Conservation (phyloP, 1,140 invertebrate genomes). For the Latrodectus geometricus region DNA sequence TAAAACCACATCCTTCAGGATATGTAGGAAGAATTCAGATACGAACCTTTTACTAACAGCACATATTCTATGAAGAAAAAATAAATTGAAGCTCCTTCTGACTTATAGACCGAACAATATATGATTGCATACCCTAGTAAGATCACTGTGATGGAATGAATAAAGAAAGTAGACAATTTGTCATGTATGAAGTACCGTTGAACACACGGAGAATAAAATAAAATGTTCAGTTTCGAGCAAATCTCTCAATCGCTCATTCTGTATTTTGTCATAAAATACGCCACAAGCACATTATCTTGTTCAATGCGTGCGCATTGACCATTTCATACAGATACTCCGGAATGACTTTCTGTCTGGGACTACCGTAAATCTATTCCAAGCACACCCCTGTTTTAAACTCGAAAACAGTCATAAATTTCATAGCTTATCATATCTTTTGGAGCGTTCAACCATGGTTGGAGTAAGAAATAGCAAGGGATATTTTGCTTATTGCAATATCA, state of each 20-base stretch:
- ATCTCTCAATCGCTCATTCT: neutral
- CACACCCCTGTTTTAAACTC: conserved; percentile 3
- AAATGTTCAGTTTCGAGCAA: neutral
- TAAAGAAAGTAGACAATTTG: neutral
- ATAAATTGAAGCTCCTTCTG: neutral
- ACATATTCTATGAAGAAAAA: neutral
- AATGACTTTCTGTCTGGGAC: neutral
- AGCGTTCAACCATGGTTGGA: conserved; percentile 14
- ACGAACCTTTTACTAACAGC: neutral
- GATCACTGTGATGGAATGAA: neutral
- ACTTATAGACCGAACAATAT: neutral
- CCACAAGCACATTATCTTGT: conserved; percentile 14
- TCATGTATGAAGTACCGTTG: neutral
- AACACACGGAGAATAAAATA: neutral
- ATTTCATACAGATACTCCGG: conserved; percentile 20
- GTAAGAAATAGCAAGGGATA: neutral
- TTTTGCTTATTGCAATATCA: neutral
- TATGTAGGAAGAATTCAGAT: neutral
- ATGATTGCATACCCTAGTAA: neutral
- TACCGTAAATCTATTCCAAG: conserved; percentile 23
- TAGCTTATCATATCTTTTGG: conserved; percentile 27
- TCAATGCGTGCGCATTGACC: neutral
- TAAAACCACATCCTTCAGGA: neutral
- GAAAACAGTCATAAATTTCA: conserved; percentile 24
- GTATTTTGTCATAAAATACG: neutral